phyloP scores from a whole-genome alignment of 2,888 invertebrate genomes.

The Apamea epomidion region DNA sequence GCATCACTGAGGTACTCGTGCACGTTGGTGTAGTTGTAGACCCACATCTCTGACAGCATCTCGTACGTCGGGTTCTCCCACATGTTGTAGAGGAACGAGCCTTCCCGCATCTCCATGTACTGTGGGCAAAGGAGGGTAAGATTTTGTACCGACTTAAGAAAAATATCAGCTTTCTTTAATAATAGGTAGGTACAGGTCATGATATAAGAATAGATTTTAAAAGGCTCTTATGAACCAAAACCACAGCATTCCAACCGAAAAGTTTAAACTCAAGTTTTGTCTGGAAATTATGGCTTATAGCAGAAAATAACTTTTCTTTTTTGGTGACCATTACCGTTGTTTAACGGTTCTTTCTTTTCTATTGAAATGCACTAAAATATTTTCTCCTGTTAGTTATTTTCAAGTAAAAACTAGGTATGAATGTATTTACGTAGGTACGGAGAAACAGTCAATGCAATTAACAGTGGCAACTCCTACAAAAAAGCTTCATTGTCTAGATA shows the following conservation, averaged over 20 bases:
- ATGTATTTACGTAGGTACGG: neutral
- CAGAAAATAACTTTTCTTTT: neutral
- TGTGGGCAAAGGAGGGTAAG: slow-evolving; percentile 72
- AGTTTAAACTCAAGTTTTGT: neutral
- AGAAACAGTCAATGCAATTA: slow-evolving; percentile 1
- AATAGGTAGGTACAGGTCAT: too few species aligned
- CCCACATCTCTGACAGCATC: slow-evolving; percentile 92
- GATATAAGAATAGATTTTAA: too few species aligned
- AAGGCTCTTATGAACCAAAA: too few species aligned
- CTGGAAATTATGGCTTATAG: neutral
- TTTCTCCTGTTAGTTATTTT: neutral
- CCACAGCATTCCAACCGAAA: too few species aligned
- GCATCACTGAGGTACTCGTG: slow-evolving; percentile 92
- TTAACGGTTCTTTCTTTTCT: slow-evolving; percentile 18
- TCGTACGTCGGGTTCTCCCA: slow-evolving; percentile 94
- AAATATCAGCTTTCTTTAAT: neutral
- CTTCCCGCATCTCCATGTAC: slow-evolving; percentile 90
- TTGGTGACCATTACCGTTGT: neutral
- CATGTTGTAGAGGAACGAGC: slow-evolving; percentile 91
- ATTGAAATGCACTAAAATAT: neutral
- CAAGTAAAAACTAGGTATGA: neutral
- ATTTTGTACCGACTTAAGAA: neutral
- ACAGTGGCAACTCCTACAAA: neutral
- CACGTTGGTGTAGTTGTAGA: slow-evolving; percentile 95
- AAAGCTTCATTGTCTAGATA: neutral